These are phyloP conservation scores for Laspeyria flexula DNA, from an alignment of 2,888 invertebrate genomes.

Conservation along the genomic window DNA sequence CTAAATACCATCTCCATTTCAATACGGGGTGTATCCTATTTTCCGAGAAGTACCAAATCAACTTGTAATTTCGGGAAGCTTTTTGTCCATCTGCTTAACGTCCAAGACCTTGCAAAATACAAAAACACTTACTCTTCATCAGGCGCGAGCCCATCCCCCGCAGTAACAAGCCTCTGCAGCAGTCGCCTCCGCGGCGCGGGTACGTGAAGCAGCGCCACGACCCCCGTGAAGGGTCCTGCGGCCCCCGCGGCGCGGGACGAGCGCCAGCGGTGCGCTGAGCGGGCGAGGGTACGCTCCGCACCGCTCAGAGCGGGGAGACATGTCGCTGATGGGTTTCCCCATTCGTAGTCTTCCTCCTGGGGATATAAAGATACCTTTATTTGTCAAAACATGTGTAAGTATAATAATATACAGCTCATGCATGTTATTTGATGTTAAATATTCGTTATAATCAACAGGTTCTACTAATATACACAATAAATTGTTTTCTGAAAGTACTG, in stretches of 20 bases:
- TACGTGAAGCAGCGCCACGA: conserved; percentile 86
- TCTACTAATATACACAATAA: no score
- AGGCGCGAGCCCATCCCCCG: conserved; percentile 91
- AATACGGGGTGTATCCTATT: no score
- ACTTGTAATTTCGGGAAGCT: no score
- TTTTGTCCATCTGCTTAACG: no score
- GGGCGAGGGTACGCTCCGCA: conserved; percentile 80
- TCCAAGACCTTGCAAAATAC: no score
- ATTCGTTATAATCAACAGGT: no score
- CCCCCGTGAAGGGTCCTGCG: conserved; percentile 79
- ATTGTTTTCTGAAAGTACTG: no score
- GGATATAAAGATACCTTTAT: no score
- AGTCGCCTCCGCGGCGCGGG: conserved; percentile 86
- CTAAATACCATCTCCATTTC: no score
- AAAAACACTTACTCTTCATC: conserved; percentile 86
- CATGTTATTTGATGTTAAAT: no score
- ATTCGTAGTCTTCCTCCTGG: conserved; percentile 94
- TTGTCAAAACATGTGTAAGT: background rate
- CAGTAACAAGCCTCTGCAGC: conserved; percentile 89
- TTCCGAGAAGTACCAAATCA: no score
- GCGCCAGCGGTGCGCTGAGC: conserved; percentile 90
- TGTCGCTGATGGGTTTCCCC: conserved; percentile 91
- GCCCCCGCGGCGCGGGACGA: conserved; percentile 79
- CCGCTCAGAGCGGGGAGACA: conserved; percentile 76
- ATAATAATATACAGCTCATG: no score